Evolutionary conservation across 2,113 vertebrate genomes (phyloP).

Genomic region (Anolis sagrei): DNA sequence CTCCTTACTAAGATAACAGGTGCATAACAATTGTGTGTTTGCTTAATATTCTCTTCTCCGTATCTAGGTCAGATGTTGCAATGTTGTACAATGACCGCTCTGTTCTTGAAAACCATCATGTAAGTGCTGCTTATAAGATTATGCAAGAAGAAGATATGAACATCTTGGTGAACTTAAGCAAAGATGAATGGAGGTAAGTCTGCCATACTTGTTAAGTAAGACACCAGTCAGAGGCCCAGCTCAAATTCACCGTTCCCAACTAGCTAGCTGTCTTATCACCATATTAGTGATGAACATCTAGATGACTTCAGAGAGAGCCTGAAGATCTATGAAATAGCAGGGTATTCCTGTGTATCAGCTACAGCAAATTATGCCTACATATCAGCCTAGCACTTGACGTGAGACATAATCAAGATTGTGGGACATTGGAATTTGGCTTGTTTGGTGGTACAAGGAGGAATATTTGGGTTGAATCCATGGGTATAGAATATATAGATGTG

Average conservation of each 20-base stretch:
- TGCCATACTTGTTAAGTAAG: neutral
- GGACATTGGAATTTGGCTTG: no score
- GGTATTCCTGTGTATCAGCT: no score
- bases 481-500: conserved; percentile 27
- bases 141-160: conserved; percentile 99
- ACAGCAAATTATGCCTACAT: no score
- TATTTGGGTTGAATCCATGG: conserved; percentile 1
- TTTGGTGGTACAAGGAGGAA: no score
- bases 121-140: conserved; percentile 95
- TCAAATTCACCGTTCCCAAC: neutral
- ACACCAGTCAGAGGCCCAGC: neutral
- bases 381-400: no score
- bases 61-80: conserved; percentile 91
- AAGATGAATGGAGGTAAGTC: conserved; percentile 97
- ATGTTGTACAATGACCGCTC: conserved; percentile 97
- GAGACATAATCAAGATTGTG: no score
- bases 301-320: no score
- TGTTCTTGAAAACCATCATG: conserved; percentile 97
- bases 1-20: neutral
- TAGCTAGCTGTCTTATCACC: neutral
- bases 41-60: neutral
- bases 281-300: neutral
- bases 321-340: no score
- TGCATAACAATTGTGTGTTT: neutral
- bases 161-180: conserved; percentile 92